Conservation (phyloP, 2,113 vertebrate species). For the Lynx canadensis region DNA sequence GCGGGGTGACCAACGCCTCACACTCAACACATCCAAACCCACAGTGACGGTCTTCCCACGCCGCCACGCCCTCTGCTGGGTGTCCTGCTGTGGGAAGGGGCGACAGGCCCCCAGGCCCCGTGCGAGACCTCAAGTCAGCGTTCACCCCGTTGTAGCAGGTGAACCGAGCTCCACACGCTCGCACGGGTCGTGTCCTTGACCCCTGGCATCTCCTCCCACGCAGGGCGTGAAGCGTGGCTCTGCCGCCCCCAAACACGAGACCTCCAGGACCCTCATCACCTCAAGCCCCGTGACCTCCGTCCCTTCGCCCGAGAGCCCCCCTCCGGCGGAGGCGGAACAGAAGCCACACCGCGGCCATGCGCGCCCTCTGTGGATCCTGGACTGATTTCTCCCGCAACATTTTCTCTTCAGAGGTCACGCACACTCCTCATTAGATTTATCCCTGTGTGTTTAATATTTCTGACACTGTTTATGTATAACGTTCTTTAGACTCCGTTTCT, state of each 20-base stretch:
- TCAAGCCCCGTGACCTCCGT: neutral
- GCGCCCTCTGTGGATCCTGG: fast-evolving
- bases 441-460: constrained; percentile 20
- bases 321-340: neutral
- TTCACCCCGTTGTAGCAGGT: fast-evolving
- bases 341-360: fast-evolving
- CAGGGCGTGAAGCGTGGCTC: neutral
- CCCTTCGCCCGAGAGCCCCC: neutral
- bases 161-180: fast-evolving
- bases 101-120: fast-evolving
- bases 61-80: fast-evolving
- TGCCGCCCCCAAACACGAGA: neutral
- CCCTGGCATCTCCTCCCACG: neutral
- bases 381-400: fast-evolving
- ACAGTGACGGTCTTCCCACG: fast-evolving
- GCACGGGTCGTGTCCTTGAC: fast-evolving
- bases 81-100: fast-evolving
- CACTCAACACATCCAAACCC: fast-evolving
- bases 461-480: neutral
- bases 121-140: fast-evolving
- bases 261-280: fast-evolving
- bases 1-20: fast-evolving
- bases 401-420: neutral
- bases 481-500: neutral
- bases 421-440: neutral